Base-by-base conservation (phyloP, 1,140 invertebrate genomes). In the Pseudobourletiella spinata region DNA sequence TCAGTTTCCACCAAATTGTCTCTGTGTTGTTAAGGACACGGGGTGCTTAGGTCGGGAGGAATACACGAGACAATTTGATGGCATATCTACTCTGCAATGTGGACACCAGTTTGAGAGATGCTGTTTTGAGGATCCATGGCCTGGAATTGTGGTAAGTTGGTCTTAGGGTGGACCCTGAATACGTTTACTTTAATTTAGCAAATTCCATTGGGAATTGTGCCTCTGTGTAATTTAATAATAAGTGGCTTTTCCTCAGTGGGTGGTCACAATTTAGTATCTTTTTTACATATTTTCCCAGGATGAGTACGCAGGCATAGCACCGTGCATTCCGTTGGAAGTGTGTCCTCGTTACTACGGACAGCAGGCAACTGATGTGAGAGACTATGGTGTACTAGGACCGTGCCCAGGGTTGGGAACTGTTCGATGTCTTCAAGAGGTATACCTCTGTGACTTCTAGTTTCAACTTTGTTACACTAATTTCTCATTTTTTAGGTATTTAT, bases 371-470 rank as follows among this genome's bases (percentile, higher is more conserved):
- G 68, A 70, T 42, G 42, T 70, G 3, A 29, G 52, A 57, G 61
- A 70, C n/a, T 70, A 35, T 57, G 68, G 68, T 22, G 42, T 42
- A 3, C 64, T 70, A 43, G 61, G 57, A 18, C 65, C 64, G 2
- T 70, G 68, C 48, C 59, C 63, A 3, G 64, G 62, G 1, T 22
- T 48, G 8, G 68, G 68, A 29, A 43, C 62, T 52, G 65, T 70
- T 24, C 35, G 68, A 4, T 70, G 68, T 61, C 22, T 65, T 14
- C n/a, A n/a, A n/a, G n/a, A n/a, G n/a, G n/a, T n/a, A n/a, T n/a
- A n/a, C n/a, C 51, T 50, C 8, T 50, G 15, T 50, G 11, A 22
- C 20, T 22, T 11, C 20, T 22, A 50, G 22, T 22, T 50, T 22
- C 8, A 11, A 50, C 20, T 11, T n/a, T 22, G 51, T 11, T 14